A percentile compares a stretch with the other conserved stretches of the same genome.
These are phyloP conservation scores for Falcaria lacertinaria DNA, from an alignment of 2,888 invertebrate genomes.

Conservation along the genomic window DNA sequence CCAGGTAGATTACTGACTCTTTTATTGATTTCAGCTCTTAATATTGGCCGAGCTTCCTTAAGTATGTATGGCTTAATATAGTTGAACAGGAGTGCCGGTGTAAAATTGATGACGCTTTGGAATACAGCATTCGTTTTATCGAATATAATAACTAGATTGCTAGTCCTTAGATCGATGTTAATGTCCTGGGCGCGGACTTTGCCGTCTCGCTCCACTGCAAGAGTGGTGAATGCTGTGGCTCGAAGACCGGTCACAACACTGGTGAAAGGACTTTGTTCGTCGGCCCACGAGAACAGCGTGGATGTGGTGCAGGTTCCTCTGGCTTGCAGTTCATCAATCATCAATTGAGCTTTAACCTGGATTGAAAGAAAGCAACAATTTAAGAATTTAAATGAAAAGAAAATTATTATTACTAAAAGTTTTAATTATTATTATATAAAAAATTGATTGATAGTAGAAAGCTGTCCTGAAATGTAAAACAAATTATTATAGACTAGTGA, in stretches of 20 bases:
- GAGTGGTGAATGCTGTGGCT: slow-evolving; percentile 83
- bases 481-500: too few relatives aligned
- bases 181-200: slow-evolving; percentile 88
- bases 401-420: too few relatives aligned
- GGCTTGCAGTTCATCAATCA: slow-evolving; percentile 85
- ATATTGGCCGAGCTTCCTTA: slow-evolving; percentile 86
- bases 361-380: slow-evolving; percentile 11
- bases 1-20: slow-evolving; percentile 85
- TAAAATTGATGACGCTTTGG: slow-evolving; percentile 88
- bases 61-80: slow-evolving; percentile 92
- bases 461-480: too few relatives aligned
- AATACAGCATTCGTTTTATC: slow-evolving; percentile 86
- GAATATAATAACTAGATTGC: slow-evolving; percentile 88
- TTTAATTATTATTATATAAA: too few relatives aligned
- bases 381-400: too few relatives aligned
- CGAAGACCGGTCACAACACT: slow-evolving; percentile 86
- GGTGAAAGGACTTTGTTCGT: slow-evolving; percentile 86
- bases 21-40: slow-evolving; percentile 86
- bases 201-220: slow-evolving; percentile 87
- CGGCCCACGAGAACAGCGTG: slow-evolving; percentile 80
- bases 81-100: slow-evolving; percentile 90
- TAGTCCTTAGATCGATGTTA: slow-evolving; percentile 87
- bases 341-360: slow-evolving; percentile 86
- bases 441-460: too few relatives aligned
- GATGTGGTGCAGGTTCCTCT: slow-evolving; percentile 87